phyloP scores from a whole-genome alignment of 1,140 invertebrate genomes.

The Procambarus clarkii region DNA sequence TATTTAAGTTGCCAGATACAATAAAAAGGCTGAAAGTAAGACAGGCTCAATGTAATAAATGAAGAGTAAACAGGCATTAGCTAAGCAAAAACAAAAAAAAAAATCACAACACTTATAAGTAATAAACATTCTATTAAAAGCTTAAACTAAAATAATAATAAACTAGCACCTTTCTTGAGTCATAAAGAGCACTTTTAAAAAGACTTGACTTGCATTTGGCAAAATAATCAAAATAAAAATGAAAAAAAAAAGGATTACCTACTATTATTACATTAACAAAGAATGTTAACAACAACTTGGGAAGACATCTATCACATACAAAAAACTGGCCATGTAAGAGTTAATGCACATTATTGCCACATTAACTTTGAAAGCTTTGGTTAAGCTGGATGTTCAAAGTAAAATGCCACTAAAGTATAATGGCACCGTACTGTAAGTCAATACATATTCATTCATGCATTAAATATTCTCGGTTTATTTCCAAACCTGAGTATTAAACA shows the following conservation, averaged over 20 bases:
- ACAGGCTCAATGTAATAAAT: constrained; percentile 27
- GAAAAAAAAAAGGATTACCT: constrained; percentile 22
- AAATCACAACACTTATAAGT: constrained; percentile 67
- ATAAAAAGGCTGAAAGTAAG: constrained; percentile 9
- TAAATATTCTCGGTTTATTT: neutral
- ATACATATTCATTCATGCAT: neutral
- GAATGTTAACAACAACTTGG: constrained; percentile 55
- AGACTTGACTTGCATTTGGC: constrained; percentile 54
- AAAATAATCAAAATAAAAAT: constrained; percentile 35
- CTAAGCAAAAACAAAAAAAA: constrained; percentile 33
- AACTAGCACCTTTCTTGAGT: constrained; percentile 62
- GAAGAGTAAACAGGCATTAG: constrained; percentile 11
- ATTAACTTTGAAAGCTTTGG: constrained; percentile 17
- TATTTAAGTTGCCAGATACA: neutral
- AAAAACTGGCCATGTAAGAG: constrained; percentile 58
- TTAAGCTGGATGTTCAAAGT: constrained; percentile 1
- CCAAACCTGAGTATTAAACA: constrained; percentile 12
- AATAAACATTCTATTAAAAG: constrained; percentile 23
- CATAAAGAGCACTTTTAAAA: constrained; percentile 54
- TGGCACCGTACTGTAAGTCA: neutral
- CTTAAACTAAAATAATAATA: constrained; percentile 35
- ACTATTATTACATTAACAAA: constrained; percentile 42
- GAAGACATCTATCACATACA: constrained; percentile 61
- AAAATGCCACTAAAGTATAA: neutral
- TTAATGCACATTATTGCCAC: constrained; percentile 16